Conservation (phyloP, 37 sponge, comb jelly and placozoan genomes). For the Dysidea cf. avara region DNA sequence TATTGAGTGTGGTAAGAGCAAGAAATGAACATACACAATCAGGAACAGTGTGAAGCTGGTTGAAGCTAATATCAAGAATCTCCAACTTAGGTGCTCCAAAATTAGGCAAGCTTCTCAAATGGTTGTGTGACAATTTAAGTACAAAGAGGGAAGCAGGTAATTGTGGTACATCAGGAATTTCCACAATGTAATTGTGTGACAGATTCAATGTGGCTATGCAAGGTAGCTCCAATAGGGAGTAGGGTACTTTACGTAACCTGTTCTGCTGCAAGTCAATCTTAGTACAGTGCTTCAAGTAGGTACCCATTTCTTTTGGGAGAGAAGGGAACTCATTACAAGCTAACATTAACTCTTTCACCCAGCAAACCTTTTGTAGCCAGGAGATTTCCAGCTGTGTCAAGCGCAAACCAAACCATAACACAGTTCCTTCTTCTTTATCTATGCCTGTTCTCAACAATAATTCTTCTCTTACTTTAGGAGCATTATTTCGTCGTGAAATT, state of each 20-base stretch:
- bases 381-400: constrained; percentile 50
- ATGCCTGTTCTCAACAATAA: constrained; percentile 75
- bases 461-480: constrained; percentile 44
- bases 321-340: constrained; percentile 68
- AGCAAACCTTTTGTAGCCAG: constrained; percentile 69
- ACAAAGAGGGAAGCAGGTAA: constrained; percentile 71
- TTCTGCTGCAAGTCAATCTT: constrained; percentile 76
- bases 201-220: constrained; percentile 68
- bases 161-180: constrained; percentile 67
- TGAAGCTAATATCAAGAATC: constrained; percentile 67
- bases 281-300: constrained; percentile 62
- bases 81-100: constrained; percentile 57
- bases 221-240: constrained; percentile 78
- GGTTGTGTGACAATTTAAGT: constrained; percentile 76
- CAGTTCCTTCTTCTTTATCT: constrained; percentile 50
- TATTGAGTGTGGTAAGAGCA: constrained; percentile 54
- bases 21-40: constrained; percentile 77
- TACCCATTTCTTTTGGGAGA: constrained; percentile 66
- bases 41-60: constrained; percentile 65
- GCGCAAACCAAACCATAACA: constrained; percentile 77
- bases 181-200: constrained; percentile 64
- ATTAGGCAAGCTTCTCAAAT: constrained; percentile 69
- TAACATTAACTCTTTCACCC: constrained; percentile 67
- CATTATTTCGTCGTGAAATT: constrained; percentile 49
- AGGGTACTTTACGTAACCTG: constrained; percentile 61